Conservation (phyloP, 2,113 vertebrate genomes). For the Perccottus glenii region DNA sequence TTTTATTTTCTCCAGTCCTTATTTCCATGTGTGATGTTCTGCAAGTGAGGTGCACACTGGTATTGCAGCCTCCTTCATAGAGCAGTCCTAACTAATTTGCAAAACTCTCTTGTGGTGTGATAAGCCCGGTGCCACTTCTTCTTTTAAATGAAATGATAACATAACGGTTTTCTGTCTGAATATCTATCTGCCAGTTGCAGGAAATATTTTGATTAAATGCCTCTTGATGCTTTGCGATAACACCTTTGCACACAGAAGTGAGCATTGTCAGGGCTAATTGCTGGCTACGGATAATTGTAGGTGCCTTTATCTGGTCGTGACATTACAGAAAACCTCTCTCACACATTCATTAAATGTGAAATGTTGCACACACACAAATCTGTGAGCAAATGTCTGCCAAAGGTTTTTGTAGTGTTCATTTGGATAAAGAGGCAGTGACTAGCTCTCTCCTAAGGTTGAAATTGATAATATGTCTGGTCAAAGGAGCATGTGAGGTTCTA, state of each 20-base stretch:
- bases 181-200: neutral
- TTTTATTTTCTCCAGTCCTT: no score
- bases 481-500: neutral
- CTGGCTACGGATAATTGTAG: conserved; percentile 65
- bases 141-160: neutral
- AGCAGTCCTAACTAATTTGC: neutral
- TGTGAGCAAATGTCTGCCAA: conserved; percentile 25
- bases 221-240: conserved; percentile 46
- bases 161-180: conserved; percentile 1
- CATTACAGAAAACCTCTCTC: conserved; percentile 46
- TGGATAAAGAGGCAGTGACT: conserved; percentile 13
- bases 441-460: neutral
- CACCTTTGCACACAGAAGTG: conserved; percentile 43
- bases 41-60: no score
- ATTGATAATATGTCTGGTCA: conserved; percentile 6
- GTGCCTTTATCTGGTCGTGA: conserved; percentile 55
- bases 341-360: conserved; percentile 41
- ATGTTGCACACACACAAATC: conserved; percentile 30
- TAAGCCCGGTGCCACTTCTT: neutral
- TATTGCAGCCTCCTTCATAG: no score
- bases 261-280: conserved; percentile 59
- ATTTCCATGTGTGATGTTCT: no score
- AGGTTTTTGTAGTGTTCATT: conserved; percentile 30
- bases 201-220: conserved; percentile 35
- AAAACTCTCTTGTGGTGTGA: neutral